These are phyloP conservation scores for Phalloptychus januarius DNA, from an alignment of 2,797 vertebrate genomes.

Conservation along the genomic window DNA sequence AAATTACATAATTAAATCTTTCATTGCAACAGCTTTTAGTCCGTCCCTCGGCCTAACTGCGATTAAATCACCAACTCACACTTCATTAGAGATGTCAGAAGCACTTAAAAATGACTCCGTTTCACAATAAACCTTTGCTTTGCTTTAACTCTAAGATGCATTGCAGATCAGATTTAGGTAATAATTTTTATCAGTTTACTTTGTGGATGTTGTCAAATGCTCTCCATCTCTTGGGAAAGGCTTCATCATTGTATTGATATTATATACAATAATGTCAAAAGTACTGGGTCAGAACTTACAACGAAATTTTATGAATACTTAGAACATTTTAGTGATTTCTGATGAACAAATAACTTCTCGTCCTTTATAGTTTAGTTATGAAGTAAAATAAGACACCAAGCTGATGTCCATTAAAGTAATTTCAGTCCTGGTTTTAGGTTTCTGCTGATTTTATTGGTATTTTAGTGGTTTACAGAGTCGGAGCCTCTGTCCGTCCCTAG, in stretches of 20 bases:
- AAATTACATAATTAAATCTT: constrained; percentile 76
- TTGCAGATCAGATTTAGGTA: not conserved
- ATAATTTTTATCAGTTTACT: not conserved
- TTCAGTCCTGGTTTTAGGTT: too few species aligned
- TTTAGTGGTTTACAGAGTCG: not conserved
- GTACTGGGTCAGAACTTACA: too few species aligned
- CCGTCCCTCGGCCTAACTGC: constrained; percentile 14
- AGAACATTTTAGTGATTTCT: too few species aligned
- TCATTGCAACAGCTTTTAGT: constrained; percentile 31
- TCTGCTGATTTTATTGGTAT: too few species aligned
- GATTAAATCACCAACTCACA: constrained; percentile 62
- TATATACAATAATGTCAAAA: too few species aligned
- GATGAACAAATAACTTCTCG: not conserved
- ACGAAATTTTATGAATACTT: too few species aligned
- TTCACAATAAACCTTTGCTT: constrained; percentile 14
- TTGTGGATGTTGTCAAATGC: too few species aligned
- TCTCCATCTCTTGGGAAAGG: not conserved
- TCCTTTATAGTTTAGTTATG: not conserved
- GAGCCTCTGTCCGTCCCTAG: too few species aligned
- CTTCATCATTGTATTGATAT: not conserved
- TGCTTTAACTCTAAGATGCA: not conserved
- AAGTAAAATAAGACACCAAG: not conserved
- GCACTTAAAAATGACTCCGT: constrained; percentile 35
- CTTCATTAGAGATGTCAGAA: constrained; percentile 53
- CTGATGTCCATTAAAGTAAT: too few species aligned